Evolutionary conservation across 1,140 invertebrate species (phyloP).

Genomic region (Ceratina japonica): DNA sequence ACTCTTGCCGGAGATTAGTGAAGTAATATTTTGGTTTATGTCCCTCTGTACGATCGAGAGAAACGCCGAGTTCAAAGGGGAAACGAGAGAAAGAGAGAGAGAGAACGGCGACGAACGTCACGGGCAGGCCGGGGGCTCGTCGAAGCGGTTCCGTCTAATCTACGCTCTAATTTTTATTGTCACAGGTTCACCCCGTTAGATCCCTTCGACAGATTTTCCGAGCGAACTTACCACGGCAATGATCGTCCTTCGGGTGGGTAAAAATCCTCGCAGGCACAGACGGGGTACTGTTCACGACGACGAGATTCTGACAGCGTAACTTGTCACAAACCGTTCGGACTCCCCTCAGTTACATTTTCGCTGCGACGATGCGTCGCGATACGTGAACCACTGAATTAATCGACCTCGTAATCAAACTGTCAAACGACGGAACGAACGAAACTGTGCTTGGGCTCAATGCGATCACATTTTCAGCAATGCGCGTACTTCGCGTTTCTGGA

Average conservation of each 20-base stretch:
- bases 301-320: not conserved
- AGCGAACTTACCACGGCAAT: slow-evolving; percentile 30
- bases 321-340: not conserved
- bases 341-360: slow-evolving; percentile 29
- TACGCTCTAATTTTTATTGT: not conserved
- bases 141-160: not conserved
- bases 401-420: not conserved
- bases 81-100: slow-evolving; percentile 14
- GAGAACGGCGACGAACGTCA: not conserved
- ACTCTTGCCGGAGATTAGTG: slow-evolving; percentile 39
- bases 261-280: not conserved
- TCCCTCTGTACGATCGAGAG: slow-evolving; percentile 11
- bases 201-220: not conserved
- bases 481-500: slow-evolving; percentile 76
- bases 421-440: not conserved
- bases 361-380: not conserved
- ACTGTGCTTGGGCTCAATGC: slow-evolving; percentile 38
- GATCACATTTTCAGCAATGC: slow-evolving; percentile 72
- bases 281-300: not conserved
- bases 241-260: not conserved
- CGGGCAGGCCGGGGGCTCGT: too few species aligned
- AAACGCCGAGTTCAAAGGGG: slow-evolving; percentile 1
- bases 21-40: slow-evolving; percentile 41
- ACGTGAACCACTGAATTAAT: not conserved
- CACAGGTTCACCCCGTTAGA: not conserved